Percentiles rank a stretch among this genome's conserved stretches.
Evolutionary conservation across 2,113 vertebrate genomes (phyloP).

Genomic region (Motacilla alba): DNA sequence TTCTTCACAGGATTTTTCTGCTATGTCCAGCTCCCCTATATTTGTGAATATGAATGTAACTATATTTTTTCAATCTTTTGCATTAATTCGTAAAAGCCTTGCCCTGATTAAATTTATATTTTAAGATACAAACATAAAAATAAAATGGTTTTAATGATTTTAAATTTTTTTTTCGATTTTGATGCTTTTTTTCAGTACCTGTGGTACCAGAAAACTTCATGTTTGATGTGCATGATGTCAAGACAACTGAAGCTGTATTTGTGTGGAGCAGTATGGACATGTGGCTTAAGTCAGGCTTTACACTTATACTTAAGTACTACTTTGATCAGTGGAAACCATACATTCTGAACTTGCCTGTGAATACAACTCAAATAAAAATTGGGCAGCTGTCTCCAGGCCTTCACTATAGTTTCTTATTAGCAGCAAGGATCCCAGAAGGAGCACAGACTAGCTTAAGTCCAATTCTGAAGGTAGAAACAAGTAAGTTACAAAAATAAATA

Average conservation of each 20-base stretch:
- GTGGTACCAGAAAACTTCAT: slow-evolving; percentile 53
- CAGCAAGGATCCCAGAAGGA: slow-evolving; percentile 68
- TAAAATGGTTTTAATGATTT: not conserved
- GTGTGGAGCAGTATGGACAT: slow-evolving; percentile 69
- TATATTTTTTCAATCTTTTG: slow-evolving; percentile 7
- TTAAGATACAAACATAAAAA: not conserved
- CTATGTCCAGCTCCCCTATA: slow-evolving; percentile 78
- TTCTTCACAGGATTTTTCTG: slow-evolving; percentile 86
- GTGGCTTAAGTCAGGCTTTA: slow-evolving; percentile 59
- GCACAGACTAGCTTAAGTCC: slow-evolving; percentile 74
- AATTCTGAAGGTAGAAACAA: slow-evolving; percentile 72
- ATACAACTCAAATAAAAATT: slow-evolving; percentile 66
- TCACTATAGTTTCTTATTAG: slow-evolving; percentile 78
- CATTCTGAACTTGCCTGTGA: slow-evolving; percentile 57
- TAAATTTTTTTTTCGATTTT: not conserved
- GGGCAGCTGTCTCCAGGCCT: slow-evolving; percentile 76
- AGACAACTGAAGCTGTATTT: slow-evolving; percentile 78
- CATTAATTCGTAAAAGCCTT: not conserved
- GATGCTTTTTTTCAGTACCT: slow-evolving; percentile 61
- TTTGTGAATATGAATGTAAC: slow-evolving; percentile 88
- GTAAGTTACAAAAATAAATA: slow-evolving; percentile 72
- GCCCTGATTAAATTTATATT: not conserved
- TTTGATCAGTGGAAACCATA: slow-evolving; percentile 35
- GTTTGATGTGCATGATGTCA: slow-evolving; percentile 67
- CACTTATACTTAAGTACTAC: slow-evolving; percentile 76